Evolutionary conservation across 2,113 vertebrate genomes (phyloP).

Genomic region (Sylvietta virens): DNA sequence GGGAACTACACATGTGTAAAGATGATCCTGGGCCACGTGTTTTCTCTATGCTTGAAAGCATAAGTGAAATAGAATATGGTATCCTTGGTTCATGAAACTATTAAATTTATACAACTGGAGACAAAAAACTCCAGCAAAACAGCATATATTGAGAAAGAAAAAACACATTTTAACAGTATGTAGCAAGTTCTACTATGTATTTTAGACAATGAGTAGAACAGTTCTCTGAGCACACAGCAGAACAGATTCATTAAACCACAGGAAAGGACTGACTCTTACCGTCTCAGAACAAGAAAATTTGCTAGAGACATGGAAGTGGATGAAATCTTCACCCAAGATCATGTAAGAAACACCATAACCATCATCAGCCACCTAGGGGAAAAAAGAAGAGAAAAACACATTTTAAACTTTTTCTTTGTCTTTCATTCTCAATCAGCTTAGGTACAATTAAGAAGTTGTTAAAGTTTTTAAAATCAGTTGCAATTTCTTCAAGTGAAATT

Average conservation of each 20-base stretch:
- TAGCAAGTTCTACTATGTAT: background rate
- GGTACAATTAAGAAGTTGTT: background rate
- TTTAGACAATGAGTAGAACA: background rate
- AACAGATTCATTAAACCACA: background rate
- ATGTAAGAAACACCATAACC: constrained; percentile 98
- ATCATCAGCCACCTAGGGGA: constrained; percentile 89
- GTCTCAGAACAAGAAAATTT: constrained; percentile 91
- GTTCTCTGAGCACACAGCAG: background rate
- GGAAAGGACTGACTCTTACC: constrained; percentile 68
- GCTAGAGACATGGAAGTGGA: constrained; percentile 96
- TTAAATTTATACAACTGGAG: background rate
- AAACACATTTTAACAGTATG: background rate
- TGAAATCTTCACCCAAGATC: constrained; percentile 84
- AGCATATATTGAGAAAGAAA: background rate
- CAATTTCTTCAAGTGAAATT: background rate
- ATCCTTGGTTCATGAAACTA: background rate
- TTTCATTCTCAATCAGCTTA: background rate
- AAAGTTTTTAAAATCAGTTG: background rate
- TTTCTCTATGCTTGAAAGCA: background rate
- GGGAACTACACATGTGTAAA: background rate
- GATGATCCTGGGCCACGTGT: background rate
- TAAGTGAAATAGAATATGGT: background rate
- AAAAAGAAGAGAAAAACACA: background rate
- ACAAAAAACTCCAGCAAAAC: background rate
- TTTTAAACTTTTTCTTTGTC: background rate